Percentiles rank a stretch among this genome's conserved stretches.
phyloP scores from a whole-genome alignment of 2,888 invertebrate genomes.

The Isoperla grammatica region DNA sequence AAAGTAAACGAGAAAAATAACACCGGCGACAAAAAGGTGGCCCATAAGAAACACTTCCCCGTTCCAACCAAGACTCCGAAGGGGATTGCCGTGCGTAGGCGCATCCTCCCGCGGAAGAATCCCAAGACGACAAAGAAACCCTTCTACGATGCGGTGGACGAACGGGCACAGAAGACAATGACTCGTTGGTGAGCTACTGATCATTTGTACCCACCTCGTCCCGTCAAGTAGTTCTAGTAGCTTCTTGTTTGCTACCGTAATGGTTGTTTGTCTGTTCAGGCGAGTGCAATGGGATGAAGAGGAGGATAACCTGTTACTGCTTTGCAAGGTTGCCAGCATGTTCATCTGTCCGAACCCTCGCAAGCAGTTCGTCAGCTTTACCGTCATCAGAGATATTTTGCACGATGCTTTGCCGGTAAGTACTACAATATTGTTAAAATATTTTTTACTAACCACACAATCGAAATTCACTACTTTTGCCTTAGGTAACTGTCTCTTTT shows the following conservation, averaged over 20 bases:
- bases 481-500: neutral
- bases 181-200: conserved; percentile 36
- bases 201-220: neutral
- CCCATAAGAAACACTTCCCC: no score
- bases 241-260: no score
- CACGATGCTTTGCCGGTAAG: conserved; percentile 40
- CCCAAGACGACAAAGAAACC: conserved; percentile 31
- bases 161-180: conserved; percentile 56
- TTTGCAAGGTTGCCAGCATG: conserved; percentile 59
- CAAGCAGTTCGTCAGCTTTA: conserved; percentile 44
- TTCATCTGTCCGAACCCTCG: conserved; percentile 46
- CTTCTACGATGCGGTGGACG: conserved; percentile 58
- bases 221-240: no score
- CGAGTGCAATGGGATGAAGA: conserved; percentile 57
- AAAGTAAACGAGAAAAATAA: no score
- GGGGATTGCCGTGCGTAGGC: neutral
- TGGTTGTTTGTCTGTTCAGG: conserved; percentile 36
- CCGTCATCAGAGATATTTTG: conserved; percentile 52
- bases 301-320: conserved; percentile 63
- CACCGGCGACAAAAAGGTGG: no score
- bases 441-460: neutral
- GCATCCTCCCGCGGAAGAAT: conserved; percentile 23
- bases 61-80: no score
- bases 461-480: neutral
- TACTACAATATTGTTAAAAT: neutral